These are phyloP conservation scores for Drosophila pullipes DNA, from an alignment of 2,888 invertebrate genomes.

Conservation along the genomic window DNA sequence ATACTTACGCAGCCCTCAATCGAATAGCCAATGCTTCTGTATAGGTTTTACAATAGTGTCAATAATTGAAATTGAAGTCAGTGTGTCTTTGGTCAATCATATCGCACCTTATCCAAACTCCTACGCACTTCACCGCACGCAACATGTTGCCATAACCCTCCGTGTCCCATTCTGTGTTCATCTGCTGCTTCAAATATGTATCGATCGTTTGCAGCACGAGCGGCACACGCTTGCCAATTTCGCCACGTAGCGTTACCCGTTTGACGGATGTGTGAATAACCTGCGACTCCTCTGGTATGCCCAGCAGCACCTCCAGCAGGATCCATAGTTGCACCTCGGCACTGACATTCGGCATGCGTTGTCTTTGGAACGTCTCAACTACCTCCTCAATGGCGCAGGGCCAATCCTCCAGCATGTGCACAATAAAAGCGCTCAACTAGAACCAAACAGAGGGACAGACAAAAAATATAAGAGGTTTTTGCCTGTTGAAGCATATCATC, in stretches of 20 bases:
- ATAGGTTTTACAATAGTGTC: background rate
- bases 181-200: slow-evolving; percentile 80
- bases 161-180: slow-evolving; percentile 83
- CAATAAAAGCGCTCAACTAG: slow-evolving; percentile 93
- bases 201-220: slow-evolving; percentile 84
- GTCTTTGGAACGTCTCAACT: slow-evolving; percentile 88
- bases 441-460: background rate
- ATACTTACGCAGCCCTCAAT: slow-evolving; percentile 84
- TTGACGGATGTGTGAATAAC: slow-evolving; percentile 84
- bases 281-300: slow-evolving; percentile 92
- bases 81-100: background rate
- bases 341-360: slow-evolving; percentile 87
- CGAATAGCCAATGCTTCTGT: slow-evolving; percentile 83
- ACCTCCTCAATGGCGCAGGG: slow-evolving; percentile 91
- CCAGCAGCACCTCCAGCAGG: slow-evolving; percentile 93
- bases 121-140: slow-evolving; percentile 87
- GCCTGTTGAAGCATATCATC: background rate
- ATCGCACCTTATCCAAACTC: slow-evolving; percentile 88
- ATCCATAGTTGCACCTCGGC: slow-evolving; percentile 88
- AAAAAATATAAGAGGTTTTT: slow-evolving; percentile 1
- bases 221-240: slow-evolving; percentile 82
- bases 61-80: background rate
- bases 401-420: slow-evolving; percentile 88
- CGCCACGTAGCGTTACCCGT: slow-evolving; percentile 81
- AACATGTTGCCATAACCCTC: slow-evolving; percentile 86